These are phyloP conservation scores for Criorhina ranunculi DNA, from an alignment of 2,888 invertebrate genomes.

Conservation along the genomic window DNA sequence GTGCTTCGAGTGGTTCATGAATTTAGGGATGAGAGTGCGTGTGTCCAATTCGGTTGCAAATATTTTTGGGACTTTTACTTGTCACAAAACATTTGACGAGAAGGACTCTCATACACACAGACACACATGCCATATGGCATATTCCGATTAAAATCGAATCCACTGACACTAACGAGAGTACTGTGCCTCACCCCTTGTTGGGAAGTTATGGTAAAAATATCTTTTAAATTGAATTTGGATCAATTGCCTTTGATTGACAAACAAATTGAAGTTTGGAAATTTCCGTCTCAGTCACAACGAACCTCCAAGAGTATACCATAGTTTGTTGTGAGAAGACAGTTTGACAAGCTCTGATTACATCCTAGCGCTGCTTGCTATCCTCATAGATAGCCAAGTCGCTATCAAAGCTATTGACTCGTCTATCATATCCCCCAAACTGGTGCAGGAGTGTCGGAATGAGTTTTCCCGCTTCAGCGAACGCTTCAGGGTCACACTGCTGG, in stretches of 20 bases:
- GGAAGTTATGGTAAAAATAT: slow-evolving; percentile 6
- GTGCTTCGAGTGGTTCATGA: slow-evolving; percentile 9
- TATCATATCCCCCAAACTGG: no score
- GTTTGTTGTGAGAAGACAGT: no score
- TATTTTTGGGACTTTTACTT: slow-evolving; percentile 37
- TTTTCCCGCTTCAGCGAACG: no score
- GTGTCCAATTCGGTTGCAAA: slow-evolving; percentile 23
- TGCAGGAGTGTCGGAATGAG: no score
- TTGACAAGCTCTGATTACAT: no score
- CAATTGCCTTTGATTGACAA: slow-evolving; percentile 32
- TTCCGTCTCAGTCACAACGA: no score
- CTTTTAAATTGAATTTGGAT: slow-evolving; percentile 31
- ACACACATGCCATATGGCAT: not conserved
- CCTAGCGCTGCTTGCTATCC: no score
- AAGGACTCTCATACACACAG: not conserved
- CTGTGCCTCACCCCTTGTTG: not conserved
- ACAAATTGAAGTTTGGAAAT: no score
- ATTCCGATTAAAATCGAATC: slow-evolving; percentile 1
- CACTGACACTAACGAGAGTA: not conserved
- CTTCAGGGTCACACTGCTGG: no score
- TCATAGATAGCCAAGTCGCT: no score
- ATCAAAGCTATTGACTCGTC: no score
- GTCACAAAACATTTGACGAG: not conserved
- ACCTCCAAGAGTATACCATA: no score
- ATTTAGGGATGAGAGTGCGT: slow-evolving; percentile 52